Base-by-base conservation (phyloP, 2,113 vertebrate species). In the Nycticorax nycticorax region DNA sequence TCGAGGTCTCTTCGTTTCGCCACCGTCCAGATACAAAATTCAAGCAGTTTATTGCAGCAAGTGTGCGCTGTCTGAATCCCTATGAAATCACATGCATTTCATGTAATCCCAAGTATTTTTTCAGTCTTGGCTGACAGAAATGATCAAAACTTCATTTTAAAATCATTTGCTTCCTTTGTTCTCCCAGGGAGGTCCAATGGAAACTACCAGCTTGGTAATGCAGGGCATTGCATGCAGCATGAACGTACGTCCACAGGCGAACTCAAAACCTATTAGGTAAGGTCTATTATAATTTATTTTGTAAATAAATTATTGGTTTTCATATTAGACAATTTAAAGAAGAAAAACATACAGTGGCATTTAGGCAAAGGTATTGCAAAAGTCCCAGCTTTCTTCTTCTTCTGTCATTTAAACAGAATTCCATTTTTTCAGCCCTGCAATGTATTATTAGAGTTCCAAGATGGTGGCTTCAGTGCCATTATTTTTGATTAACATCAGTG, bases 401-500 rank as follows among this genome's bases (percentile, higher is more conserved):
- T 84, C 17, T 62, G 55, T 52, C 48, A 37, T 82, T 82, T 93
- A 78, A 67, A 92, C 5, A 28, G 35, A 78, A 87, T 72, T 28
- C 48, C 18, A 76, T 73, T 95, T 95, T 86, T 87, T 47, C 37
- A 92, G 48, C 27, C 43, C 35, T 56, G 43, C 8, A 78, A 69
- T 28, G 19, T 39, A 53, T 37, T 62, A 85, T 83, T 62, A 85
- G 86, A 63, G 14, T 18, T 78, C 43, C 76, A 95, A 90, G 60
- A 96, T 47, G 73, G 86, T 82, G 55, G 84, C n/a, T 73, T 79
- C 77, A 69, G 23, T 66, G 71, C n/a, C 50, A 91, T 94, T 83
- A 76, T 73, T 95, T 96, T 88, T 95, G 3, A 94, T 93, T 88
- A 96, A 73, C n/a, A 80, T 92, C 94, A 95, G 39, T 82, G 55